Percentiles rank a stretch among this genome's conserved stretches.
Evolutionary conservation across 2,888 invertebrate genomes (phyloP).

Genomic region (Platycnemis pennipes): DNA sequence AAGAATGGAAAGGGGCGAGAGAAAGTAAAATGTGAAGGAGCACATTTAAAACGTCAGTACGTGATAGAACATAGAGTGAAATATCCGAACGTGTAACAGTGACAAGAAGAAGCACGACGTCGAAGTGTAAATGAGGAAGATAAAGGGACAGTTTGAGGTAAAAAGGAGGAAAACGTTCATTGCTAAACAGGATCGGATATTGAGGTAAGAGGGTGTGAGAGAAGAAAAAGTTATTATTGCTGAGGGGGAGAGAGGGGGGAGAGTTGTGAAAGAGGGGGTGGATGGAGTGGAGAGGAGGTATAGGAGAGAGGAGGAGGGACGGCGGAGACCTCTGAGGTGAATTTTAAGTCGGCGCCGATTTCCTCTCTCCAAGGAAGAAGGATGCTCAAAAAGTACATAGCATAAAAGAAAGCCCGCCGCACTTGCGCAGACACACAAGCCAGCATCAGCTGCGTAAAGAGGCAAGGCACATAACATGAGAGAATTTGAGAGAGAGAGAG

Average conservation of each 20-base stretch:
- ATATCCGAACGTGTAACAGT: too few species aligned
- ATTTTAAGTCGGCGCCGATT: not conserved
- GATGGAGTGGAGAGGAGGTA: not conserved
- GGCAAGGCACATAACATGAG: not conserved
- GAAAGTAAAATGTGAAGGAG: too few species aligned
- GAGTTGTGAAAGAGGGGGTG: not conserved
- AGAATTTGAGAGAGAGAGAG: not conserved
- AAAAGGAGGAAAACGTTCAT: not conserved
- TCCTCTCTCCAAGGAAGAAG: not conserved
- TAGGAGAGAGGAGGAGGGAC: not conserved
- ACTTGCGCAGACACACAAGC: not conserved
- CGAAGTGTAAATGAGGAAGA: too few species aligned
- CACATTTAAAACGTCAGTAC: too few species aligned
- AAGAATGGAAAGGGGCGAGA: too few species aligned
- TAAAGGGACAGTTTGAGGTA: not conserved
- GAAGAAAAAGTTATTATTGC: constrained; percentile 4
- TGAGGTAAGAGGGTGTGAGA: not conserved
- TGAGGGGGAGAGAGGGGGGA: not conserved
- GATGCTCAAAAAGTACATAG: not conserved
- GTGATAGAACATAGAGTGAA: too few species aligned
- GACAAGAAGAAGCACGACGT: too few species aligned
- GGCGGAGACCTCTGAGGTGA: not conserved
- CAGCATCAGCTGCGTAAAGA: not conserved
- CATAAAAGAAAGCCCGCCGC: not conserved
- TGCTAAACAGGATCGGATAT: not conserved